Percentiles rank a stretch among this genome's conserved stretches.
Evolutionary conservation across 2,797 vertebrate genomes (phyloP).

Genomic region (Urophycis tenuis): DNA sequence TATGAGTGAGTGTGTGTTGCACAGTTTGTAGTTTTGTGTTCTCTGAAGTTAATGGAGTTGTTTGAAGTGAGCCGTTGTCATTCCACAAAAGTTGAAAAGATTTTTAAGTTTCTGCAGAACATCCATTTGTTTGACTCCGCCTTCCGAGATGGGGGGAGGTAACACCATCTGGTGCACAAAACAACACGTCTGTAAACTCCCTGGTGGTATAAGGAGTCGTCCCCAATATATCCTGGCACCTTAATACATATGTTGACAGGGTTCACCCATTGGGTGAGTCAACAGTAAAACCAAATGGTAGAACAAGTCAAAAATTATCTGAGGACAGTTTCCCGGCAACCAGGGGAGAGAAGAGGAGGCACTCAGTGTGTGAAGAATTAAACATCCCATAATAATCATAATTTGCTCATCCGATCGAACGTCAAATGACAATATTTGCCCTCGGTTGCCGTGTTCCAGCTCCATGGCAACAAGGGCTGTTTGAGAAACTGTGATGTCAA

Average conservation of each 20-base stretch:
- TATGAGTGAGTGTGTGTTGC: background rate
- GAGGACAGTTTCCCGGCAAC: background rate
- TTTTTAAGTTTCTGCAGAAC: background rate
- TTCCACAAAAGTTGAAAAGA: background rate
- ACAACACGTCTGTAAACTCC: background rate
- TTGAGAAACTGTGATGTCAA: background rate
- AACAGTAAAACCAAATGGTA: background rate
- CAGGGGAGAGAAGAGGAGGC: background rate
- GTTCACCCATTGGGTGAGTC: background rate
- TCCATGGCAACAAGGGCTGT: background rate
- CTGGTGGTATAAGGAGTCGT: background rate
- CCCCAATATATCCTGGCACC: background rate
- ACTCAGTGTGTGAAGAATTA: background rate
- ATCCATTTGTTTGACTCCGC: background rate
- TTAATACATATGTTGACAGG: background rate
- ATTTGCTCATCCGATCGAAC: background rate
- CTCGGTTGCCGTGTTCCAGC: background rate
- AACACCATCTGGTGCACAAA: background rate
- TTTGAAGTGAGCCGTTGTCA: background rate
- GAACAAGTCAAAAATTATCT: background rate
- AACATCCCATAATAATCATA: background rate
- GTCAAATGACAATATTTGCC: background rate
- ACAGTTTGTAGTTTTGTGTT: background rate
- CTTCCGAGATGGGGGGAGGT: background rate
- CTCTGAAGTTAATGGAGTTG: background rate